phyloP scores from a whole-genome alignment of 92 coral and sea anemone genomes.

The Chrysogorgia sp. region DNA sequence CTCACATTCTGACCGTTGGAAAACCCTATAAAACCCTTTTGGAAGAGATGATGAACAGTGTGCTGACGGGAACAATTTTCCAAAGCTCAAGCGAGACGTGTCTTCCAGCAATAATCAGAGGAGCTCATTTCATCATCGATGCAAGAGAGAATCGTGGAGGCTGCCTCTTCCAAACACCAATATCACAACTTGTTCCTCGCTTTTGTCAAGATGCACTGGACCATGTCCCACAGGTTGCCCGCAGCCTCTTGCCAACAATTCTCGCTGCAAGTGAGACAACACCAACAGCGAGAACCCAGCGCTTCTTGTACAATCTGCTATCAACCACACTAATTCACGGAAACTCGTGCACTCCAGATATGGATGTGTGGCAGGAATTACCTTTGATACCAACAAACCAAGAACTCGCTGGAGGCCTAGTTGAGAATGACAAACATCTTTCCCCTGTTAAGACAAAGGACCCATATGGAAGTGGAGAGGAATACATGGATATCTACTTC shows the following conservation, averaged over 20 bases:
- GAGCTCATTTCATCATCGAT: not conserved
- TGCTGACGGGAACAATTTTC: slow-evolving; percentile 18
- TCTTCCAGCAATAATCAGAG: not conserved
- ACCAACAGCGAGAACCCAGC: not conserved
- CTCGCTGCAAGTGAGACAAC: slow-evolving; percentile 14
- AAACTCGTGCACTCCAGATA: not conserved
- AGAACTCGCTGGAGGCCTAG: slow-evolving; percentile 32
- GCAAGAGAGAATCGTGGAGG: not conserved
- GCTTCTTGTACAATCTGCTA: not conserved
- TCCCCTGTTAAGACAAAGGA: slow-evolving; percentile 47
- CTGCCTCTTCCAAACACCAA: not conserved
- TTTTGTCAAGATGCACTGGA: not conserved
- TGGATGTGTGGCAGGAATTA: slow-evolving; percentile 33
- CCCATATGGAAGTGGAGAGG: slow-evolving; percentile 27
- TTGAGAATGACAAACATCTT: slow-evolving; percentile 44
- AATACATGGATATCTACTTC: slow-evolving; percentile 53
- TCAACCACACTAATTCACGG: not conserved
- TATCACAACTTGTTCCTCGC: not conserved
- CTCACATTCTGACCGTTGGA: too few species aligned
- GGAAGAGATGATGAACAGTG: not conserved
- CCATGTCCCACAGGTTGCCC: slow-evolving; percentile 14
- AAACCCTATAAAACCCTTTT: not conserved
- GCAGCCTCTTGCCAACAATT: slow-evolving; percentile 24
- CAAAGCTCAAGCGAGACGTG: not conserved
- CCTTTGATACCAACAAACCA: slow-evolving; percentile 36